Base-by-base conservation (phyloP, 2,113 vertebrate species). In the Callipepla squamata region DNA sequence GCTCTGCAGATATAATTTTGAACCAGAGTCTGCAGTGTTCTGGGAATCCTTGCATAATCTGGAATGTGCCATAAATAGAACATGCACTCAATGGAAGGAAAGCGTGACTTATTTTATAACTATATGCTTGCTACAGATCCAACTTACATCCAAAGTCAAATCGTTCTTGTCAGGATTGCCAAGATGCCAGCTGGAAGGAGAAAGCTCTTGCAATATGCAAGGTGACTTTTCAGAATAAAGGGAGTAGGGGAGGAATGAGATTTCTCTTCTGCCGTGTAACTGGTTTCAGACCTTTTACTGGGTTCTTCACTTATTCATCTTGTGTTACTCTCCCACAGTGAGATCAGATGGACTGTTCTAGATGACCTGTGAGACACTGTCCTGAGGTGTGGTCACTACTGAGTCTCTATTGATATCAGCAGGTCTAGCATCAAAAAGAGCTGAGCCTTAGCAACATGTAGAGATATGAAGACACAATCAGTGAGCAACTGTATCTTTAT, bases 11-110 rank as follows among this genome's bases (percentile, higher is more conserved):
- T 55, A 61, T 3, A 73, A 50, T 85, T 95, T 92, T 82, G 65
- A 81, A 2, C 69, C 32, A 36, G 69, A 93, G 85, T 11, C 76
- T 86, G 93, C 93, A 94, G 95, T 86, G 94, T 95, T 96, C 96
- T 95, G 96, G 96, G 95, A 96, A 96, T 92, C 94, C 94, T 96
- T 92, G 95, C 92, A 92, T 80, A 94, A 95, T 95, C 79, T 93
- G 73, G 45, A 62, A 61, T 66, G 69, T 45, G 48, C 92, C 75
- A 66, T 93, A 79, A 95, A 93, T 63, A 91, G 87, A 84, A 17
- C 13, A 2, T 15, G 87, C 80, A 10, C 80, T 62, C 45, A 6
- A 4, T 36, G 79, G 77, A 63, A 77, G 85, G 85, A 58, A 78
- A 87, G 87, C 3, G 9, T 72, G 96, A 50, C 76, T 90, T 15